Percentiles rank a stretch among this genome's conserved stretches.
Conservation (phyloP, 2,113 vertebrate species). For the Xyrauchen texanus region DNA sequence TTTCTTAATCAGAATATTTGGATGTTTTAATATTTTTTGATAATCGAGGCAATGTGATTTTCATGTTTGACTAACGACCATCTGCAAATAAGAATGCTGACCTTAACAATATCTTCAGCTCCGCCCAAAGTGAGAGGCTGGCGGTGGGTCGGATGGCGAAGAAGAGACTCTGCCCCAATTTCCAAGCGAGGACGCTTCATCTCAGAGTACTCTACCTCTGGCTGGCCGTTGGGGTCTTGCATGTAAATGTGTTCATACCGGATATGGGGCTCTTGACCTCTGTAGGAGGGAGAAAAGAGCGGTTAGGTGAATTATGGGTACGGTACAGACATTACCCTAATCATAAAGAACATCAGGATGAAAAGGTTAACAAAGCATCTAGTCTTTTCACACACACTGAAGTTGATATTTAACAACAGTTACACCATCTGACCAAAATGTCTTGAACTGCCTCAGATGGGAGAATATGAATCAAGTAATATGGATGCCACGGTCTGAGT, state of each 20-base stretch:
- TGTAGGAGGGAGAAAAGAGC: conserved; percentile 48
- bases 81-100: conserved; percentile 59
- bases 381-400: no score
- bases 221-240: conserved; percentile 78
- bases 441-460: conserved; percentile 55
- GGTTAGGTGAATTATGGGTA: conserved; percentile 3
- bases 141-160: conserved; percentile 82
- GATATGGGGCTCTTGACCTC: conserved; percentile 89
- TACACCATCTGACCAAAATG: conserved; percentile 46
- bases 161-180: conserved; percentile 82
- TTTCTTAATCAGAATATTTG: no score
- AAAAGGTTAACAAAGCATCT: background rate
- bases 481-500: no score
- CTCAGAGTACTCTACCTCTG: conserved; percentile 86
- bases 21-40: no score
- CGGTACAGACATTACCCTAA: background rate
- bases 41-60: background rate
- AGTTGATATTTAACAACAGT: conserved; percentile 51
- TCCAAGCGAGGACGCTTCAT: conserved; percentile 90
- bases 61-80: background rate
- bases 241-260: conserved; percentile 88
- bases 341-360: background rate
- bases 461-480: conserved; percentile 32
- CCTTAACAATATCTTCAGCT: conserved; percentile 86
- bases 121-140: conserved; percentile 73